Percentiles rank a stretch among this genome's conserved stretches.
Conservation (phyloP, 1,140 invertebrate species). For the Teleogryllus occipitalis region DNA sequence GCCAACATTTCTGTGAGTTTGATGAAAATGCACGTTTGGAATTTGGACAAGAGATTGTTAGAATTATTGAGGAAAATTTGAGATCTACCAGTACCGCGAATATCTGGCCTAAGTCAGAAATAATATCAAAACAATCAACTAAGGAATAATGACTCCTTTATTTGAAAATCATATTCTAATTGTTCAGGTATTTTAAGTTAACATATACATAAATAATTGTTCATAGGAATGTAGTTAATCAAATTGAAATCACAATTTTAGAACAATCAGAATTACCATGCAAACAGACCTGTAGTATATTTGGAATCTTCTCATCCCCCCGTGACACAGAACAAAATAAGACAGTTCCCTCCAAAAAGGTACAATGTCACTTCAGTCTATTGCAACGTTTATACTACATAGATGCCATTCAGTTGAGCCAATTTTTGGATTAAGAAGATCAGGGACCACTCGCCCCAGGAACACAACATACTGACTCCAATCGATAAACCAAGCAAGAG, state of each 20-base stretch:
- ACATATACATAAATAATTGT: constrained; percentile 6
- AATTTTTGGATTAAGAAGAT: neutral
- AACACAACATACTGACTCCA: neutral
- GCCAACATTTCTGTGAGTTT: neutral
- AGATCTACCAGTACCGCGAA: neutral
- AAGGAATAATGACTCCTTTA: constrained; percentile 1
- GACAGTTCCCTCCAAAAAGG: neutral
- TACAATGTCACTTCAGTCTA: constrained; percentile 4
- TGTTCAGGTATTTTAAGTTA: constrained; percentile 5
- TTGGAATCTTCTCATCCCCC: neutral
- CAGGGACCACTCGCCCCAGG: neutral
- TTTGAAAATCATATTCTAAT: constrained; percentile 1
- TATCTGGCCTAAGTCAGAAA: constrained; percentile 4
- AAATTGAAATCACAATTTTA: constrained; percentile 6
- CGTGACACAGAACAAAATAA: neutral
- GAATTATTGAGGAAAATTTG: neutral
- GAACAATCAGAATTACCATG: constrained; percentile 4
- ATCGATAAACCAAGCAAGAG: neutral
- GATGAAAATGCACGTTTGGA: neutral
- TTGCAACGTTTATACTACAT: constrained; percentile 1
- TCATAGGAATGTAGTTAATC: constrained; percentile 5
- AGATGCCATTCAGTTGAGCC: neutral
- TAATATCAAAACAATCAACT: constrained; percentile 1
- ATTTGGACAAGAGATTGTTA: neutral
- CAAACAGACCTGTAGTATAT: constrained; percentile 4